phyloP scores from a whole-genome alignment of 1,140 invertebrate genomes.

The Hyposmocoma kahamanoa region DNA sequence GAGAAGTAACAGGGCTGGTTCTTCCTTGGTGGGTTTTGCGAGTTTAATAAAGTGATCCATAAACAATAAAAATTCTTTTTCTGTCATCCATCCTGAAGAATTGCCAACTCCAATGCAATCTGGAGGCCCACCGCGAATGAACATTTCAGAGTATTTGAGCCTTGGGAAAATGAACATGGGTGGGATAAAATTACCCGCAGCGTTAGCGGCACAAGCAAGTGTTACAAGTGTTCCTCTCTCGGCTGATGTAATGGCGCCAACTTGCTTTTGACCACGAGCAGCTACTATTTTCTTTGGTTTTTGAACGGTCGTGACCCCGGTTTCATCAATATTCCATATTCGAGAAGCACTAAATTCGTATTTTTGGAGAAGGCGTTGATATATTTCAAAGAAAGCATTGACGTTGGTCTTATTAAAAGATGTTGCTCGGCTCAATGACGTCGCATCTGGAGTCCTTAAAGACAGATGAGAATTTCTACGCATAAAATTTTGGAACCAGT shows the following conservation, averaged over 20 bases:
- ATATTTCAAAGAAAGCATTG: background rate
- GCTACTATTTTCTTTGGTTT: conserved; percentile 47
- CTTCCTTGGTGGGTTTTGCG: conserved; percentile 16
- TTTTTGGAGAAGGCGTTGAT: background rate
- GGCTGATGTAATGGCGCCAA: conserved; percentile 36
- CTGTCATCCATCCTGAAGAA: conserved; percentile 34
- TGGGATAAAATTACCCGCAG: conserved; percentile 44
- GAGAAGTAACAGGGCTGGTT: conserved; percentile 34
- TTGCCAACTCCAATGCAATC: conserved; percentile 19
- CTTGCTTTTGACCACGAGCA: conserved; percentile 42
- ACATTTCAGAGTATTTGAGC: conserved; percentile 25
- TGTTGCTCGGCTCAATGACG: background rate
- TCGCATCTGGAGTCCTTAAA: conserved; percentile 26
- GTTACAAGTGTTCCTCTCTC: conserved; percentile 46
- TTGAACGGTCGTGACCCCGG: conserved; percentile 52
- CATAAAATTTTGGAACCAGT: conserved; percentile 27
- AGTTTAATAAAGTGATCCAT: conserved; percentile 36
- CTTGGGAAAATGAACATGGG: conserved; percentile 46
- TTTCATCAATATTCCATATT: conserved; percentile 56
- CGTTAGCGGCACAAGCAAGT: conserved; percentile 46
- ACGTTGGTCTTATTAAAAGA: conserved; percentile 15
- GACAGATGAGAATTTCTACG: conserved; percentile 22
- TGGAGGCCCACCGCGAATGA: conserved; percentile 27
- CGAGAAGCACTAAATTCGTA: conserved; percentile 25
- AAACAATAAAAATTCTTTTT: conserved; percentile 36